Percentiles rank a stretch among this genome's conserved stretches.
These are phyloP conservation scores for Drosophila albomicans DNA, from an alignment of 1,140 invertebrate genomes.

Conservation along the genomic window DNA sequence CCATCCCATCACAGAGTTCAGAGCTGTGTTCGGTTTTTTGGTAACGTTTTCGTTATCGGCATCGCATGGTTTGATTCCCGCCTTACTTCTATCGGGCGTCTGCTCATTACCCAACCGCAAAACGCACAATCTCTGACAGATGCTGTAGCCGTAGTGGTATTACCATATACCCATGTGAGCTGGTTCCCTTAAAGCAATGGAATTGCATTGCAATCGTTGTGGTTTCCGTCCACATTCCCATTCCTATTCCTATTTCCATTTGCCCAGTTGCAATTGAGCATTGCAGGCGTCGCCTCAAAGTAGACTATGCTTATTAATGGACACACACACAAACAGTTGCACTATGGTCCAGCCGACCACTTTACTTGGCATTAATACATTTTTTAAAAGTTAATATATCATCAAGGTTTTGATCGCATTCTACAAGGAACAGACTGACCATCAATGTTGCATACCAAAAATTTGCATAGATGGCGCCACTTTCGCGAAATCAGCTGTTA, in stretches of 20 bases:
- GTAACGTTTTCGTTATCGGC: conserved; percentile 1
- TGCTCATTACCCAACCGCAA: conserved; percentile 60
- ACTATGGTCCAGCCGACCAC: too few relatives aligned
- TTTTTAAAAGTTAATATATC: too few relatives aligned
- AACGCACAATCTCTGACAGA: conserved; percentile 53
- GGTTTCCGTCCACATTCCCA: conserved; percentile 33
- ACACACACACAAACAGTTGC: conserved; percentile 35
- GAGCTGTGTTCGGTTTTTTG: not conserved
- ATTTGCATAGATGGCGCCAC: too few relatives aligned
- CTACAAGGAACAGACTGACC: too few relatives aligned
- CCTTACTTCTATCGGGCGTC: conserved; percentile 20
- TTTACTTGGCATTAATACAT: too few relatives aligned
- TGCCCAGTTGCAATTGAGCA: conserved; percentile 43
- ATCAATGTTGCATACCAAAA: too few relatives aligned
- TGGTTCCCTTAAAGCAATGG: conserved; percentile 27
- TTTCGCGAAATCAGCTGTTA: too few relatives aligned
- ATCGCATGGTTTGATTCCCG: conserved; percentile 13
- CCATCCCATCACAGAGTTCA: not conserved
- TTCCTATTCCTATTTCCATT: conserved; percentile 14
- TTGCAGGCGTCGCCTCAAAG: conserved; percentile 54
- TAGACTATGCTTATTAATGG: conserved; percentile 68
- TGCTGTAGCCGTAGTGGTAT: conserved; percentile 30
- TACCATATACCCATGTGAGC: conserved; percentile 8
- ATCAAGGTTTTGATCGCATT: too few relatives aligned
- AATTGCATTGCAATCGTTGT: conserved; percentile 65